A percentile compares a stretch with the other conserved stretches of the same genome.
These are phyloP conservation scores for Characodon lateralis DNA, from an alignment of 2,797 vertebrate genomes.

Conservation along the genomic window DNA sequence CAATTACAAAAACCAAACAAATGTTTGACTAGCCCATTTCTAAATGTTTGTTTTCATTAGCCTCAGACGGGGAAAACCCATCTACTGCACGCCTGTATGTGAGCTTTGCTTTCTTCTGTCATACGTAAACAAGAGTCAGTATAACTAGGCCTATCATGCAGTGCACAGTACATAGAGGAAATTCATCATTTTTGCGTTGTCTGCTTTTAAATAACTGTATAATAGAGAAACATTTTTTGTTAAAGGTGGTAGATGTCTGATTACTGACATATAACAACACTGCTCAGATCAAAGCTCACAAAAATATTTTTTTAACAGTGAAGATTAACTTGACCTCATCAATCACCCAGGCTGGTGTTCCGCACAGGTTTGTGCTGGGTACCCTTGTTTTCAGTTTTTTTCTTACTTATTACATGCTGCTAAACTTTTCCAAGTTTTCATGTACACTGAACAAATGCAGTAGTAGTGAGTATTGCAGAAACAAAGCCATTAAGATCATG, in stretches of 20 bases:
- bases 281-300: background rate
- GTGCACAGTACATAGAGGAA: background rate
- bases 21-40: conserved; percentile 17
- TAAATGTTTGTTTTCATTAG: conserved; percentile 21
- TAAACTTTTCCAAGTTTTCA: background rate
- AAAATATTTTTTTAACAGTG: background rate
- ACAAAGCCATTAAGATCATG: too few relatives aligned
- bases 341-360: background rate
- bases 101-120: background rate
- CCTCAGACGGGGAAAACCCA: conserved; percentile 1
- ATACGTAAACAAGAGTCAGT: background rate
- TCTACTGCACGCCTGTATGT: background rate
- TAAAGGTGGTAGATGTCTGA: background rate
- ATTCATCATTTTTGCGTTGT: background rate
- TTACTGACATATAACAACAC: background rate
- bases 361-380: background rate
- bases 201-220: background rate
- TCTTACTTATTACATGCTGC: background rate
- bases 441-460: too few relatives aligned
- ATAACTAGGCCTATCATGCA: background rate
- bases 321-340: background rate
- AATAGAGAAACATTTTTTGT: background rate
- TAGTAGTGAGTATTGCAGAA: too few relatives aligned
- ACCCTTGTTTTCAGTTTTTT: background rate
- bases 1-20: conserved; percentile 28